Conservation (phyloP, 1,140 invertebrate genomes). For the Cydia pomonella region DNA sequence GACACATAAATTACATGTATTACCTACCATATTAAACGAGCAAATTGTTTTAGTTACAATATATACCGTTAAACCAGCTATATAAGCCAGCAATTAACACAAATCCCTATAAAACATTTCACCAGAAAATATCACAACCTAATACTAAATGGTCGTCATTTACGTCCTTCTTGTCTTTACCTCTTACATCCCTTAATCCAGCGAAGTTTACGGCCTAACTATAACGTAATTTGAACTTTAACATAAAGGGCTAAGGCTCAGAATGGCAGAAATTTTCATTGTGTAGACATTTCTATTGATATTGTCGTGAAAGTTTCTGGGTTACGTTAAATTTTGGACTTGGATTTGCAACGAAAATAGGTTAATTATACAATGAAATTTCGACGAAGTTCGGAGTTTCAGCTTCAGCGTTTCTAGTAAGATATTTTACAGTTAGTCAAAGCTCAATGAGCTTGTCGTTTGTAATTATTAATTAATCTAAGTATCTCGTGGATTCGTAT, state of each 20-base stretch:
- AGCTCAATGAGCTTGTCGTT: background rate
- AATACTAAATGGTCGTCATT: background rate
- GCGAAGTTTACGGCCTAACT: background rate
- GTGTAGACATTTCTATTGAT: conserved; percentile 12
- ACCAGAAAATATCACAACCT: background rate
- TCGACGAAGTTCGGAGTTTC: background rate
- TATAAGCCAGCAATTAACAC: conserved; percentile 7
- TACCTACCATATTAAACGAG: background rate
- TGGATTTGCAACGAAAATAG: conserved; percentile 12
- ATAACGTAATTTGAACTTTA: background rate
- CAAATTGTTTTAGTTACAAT: background rate
- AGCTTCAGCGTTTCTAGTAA: background rate
- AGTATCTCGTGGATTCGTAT: background rate
- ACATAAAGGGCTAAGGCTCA: background rate
- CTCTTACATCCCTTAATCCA: background rate
- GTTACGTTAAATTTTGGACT: conserved; percentile 15
- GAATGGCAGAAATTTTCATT: background rate
- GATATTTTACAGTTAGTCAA: background rate
- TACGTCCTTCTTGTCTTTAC: background rate
- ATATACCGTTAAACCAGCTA: background rate
- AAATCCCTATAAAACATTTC: background rate
- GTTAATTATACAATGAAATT: conserved; percentile 15
- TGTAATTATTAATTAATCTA: background rate
- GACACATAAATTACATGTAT: background rate
- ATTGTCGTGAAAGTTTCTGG: conserved; percentile 11